These are phyloP conservation scores for Tarsius wallacei DNA, from an alignment of 2,797 vertebrate genomes.

Conservation along the genomic window DNA sequence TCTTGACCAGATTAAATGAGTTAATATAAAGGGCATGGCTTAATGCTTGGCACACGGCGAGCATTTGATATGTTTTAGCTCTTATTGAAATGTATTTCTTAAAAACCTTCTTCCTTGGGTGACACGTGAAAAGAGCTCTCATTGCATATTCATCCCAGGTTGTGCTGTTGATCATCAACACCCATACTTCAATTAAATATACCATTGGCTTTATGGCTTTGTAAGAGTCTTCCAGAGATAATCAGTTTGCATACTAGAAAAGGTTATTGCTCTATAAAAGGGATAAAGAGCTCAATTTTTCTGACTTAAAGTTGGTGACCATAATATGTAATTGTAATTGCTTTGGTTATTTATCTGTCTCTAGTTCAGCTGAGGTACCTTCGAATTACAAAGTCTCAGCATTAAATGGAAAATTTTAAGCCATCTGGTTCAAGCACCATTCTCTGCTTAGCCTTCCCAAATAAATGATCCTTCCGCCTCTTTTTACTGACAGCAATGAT, in stretches of 20 bases:
- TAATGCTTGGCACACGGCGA: background rate
- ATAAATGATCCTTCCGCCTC: background rate
- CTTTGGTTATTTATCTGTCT: slow-evolving; percentile 25
- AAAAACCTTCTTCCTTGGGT: background rate
- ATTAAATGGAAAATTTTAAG: background rate
- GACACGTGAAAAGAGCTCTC: background rate
- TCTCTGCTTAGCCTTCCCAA: background rate
- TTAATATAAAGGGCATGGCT: background rate
- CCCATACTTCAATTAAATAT: slow-evolving; percentile 86
- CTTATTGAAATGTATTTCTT: background rate
- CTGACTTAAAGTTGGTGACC: slow-evolving; percentile 23
- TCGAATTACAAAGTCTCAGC: background rate
- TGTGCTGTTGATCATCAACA: slow-evolving; percentile 68
- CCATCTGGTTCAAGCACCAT: background rate
- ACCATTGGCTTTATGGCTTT: slow-evolving; percentile 86
- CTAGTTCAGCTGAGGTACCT: background rate
- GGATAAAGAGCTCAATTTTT: slow-evolving; percentile 49
- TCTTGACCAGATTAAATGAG: background rate
- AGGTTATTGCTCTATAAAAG: slow-evolving; percentile 74
- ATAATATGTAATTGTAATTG: background rate
- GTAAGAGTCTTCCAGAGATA: slow-evolving; percentile 75
- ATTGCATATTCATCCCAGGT: slow-evolving; percentile 60
- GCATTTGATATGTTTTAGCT: background rate
- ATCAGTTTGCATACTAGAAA: slow-evolving; percentile 18
- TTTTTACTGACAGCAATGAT: background rate